Evolutionary conservation across 2,113 vertebrate genomes (phyloP), one percentile per base, ranked within the genome.

Genomic region (Toxostoma redivivum): DNA sequence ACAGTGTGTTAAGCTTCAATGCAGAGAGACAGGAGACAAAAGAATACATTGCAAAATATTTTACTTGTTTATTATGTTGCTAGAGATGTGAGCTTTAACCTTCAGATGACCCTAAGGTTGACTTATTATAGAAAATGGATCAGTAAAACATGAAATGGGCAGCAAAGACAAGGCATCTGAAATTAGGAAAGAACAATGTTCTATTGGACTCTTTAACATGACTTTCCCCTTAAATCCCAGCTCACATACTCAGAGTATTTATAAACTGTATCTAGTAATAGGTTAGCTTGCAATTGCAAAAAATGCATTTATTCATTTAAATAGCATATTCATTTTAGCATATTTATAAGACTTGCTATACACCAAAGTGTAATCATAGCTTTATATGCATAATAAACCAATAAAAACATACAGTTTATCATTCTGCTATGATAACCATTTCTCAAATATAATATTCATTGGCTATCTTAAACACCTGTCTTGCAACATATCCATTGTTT

Each of bases 361-460:
- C 38, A 81, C 31, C 25, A 22, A 79, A 85, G 30, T n/a, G 33
- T 82, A 95, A 95, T 97, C 70, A 94, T 60, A 67, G 53, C 51
- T 79, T 22, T 79, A 61, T 88, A 69, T 64, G 71, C 84, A 91
- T 96, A 96, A 96, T 88, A 94, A 92, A 69, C 31, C 81, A 85
- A 87, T 92, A 87, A 81, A 93, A 87, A 73, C 28, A 84, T 19
- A 31, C 45, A 82, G 51, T 88, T 95, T 79, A 58, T 95, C 62
- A 90, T 89, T 70, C 0, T 0, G 4, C 42, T 82, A 45, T 91
- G 87, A 86, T 94, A 93, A 76, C 35, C 22, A 58, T 82, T 91
- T 72, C 38, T 91, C 54, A 85, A 79, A 79, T 80, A 69, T 62
- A 90, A 88, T 91, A 35, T 91, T 90, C 48, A 72, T 48, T 89